These are phyloP conservation scores for Sciurus niger DNA, from an alignment of 2,113 vertebrate species.

Conservation along the genomic window DNA sequence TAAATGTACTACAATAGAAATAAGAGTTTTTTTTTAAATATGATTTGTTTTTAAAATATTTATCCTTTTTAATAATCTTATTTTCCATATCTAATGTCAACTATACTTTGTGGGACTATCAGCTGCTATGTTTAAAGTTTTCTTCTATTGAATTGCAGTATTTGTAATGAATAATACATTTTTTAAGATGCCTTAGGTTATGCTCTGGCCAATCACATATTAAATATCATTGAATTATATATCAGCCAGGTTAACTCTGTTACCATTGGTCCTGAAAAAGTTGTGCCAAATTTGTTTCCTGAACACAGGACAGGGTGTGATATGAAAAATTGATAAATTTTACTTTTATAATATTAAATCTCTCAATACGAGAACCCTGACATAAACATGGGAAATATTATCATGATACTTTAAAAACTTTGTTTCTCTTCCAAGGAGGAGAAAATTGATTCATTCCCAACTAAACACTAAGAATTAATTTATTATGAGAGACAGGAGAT, in stretches of 20 bases:
- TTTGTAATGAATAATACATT: slow-evolving; percentile 38
- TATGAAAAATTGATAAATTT: slow-evolving; percentile 60
- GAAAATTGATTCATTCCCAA: slow-evolving; percentile 85
- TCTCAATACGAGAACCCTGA: slow-evolving; percentile 62
- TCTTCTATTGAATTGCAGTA: slow-evolving; percentile 10
- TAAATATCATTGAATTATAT: slow-evolving; percentile 28
- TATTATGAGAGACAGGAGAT: slow-evolving; percentile 91
- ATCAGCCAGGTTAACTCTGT: slow-evolving; percentile 20
- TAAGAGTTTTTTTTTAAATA: not conserved
- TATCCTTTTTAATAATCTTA: slow-evolving; percentile 12
- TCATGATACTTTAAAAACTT: slow-evolving; percentile 78
- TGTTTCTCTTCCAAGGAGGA: slow-evolving; percentile 80
- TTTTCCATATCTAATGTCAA: slow-evolving; percentile 11
- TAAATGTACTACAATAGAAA: not conserved
- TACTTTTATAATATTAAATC: slow-evolving; percentile 72
- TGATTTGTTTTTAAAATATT: slow-evolving; percentile 29
- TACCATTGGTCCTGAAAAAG: slow-evolving; percentile 51
- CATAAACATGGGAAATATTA: slow-evolving; percentile 53
- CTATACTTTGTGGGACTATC: not conserved
- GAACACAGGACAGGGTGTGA: not conserved
- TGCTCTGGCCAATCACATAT: not conserved
- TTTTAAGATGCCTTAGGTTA: slow-evolving; percentile 39
- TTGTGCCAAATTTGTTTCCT: not conserved
- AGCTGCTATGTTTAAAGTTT: not conserved
- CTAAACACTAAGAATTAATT: slow-evolving; percentile 91